phyloP scores from a whole-genome alignment of 1,140 invertebrate genomes.

The Pristionchus pacificus region DNA sequence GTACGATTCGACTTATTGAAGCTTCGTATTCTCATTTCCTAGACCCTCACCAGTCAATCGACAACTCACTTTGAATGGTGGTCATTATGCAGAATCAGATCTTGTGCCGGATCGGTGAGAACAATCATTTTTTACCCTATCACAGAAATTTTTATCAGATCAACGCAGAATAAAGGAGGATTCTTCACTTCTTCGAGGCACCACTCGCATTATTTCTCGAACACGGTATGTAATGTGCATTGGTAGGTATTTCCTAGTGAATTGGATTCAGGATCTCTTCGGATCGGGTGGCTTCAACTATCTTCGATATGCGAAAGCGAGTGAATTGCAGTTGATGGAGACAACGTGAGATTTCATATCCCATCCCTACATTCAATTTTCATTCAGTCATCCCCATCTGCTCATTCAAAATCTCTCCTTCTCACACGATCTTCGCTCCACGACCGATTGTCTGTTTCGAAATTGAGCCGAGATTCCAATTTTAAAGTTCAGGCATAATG shows the following conservation, averaged over 20 bases:
- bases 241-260: no score
- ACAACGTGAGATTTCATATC: background rate
- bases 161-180: background rate
- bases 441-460: constrained; percentile 5
- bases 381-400: constrained; percentile 17
- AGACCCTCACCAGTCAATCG: no score
- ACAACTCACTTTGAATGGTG: constrained; percentile 1
- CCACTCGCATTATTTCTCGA: constrained; percentile 30
- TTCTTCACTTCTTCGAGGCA: constrained; percentile 19
- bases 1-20: no score
- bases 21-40: no score
- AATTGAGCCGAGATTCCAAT: background rate
- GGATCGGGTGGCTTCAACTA: constrained; percentile 23
- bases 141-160: no score
- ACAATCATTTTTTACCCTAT: no score
- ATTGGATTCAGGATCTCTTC: no score
- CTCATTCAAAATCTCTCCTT: constrained; percentile 13
- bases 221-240: no score
- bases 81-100: constrained; percentile 17
- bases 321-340: constrained; percentile 2
- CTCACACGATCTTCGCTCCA: constrained; percentile 17
- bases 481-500: background rate
- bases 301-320: constrained; percentile 24
- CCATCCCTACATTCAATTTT: background rate
- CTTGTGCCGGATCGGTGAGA: constrained; percentile 1